Evolutionary conservation across 2,888 invertebrate genomes (phyloP), one percentile per base, ranked within the genome.

Genomic region (Tenthredo scrophulariae): DNA sequence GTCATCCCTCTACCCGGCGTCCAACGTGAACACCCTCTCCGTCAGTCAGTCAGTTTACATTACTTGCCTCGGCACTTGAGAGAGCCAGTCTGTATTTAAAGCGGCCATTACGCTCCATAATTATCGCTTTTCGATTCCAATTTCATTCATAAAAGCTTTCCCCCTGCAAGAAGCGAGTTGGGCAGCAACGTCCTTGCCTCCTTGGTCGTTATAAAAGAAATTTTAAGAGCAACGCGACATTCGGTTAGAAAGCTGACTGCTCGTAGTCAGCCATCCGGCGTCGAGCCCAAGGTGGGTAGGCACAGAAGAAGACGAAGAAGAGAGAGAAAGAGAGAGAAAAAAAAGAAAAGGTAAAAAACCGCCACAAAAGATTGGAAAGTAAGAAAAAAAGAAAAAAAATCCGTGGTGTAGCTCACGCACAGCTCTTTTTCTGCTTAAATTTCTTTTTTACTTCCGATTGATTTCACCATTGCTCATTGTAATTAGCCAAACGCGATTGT

Each of bases 101-200:
- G 87, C 89, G 88, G 88, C 91, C 90, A 92, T 92, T 92, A 92
- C 87, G 89, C 85, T 87, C 87, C 88, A 89, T 90, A 92, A 92
- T 92, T 92, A 92, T 91, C 91, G 91, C 89, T 89, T 89, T 91
- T 92, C 90, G 89, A 91, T 91, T 90, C 87, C 88, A 90, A 90
- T 91, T 90, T 90, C 86, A 91, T 89, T 91, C 89, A 88, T 89
- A 89, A 90, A 87, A 87, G 88, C 65, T 83, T 83, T 83, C 67
- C 37, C 62, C 62, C 80, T 29, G 50, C 29, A 77, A 77, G 77
- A 77, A 77, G n/a, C 54, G 77, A 77, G 77, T 46, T 77, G 77
- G 77, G 77, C 77, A 33, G 70, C 70, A 77, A 18, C 54, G 77
- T 50, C 54, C 29, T 18, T 75, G 15, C 50, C 50, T 54, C 33